A percentile compares a stretch with the other conserved stretches of the same genome.
These are phyloP conservation scores for Gallinago jamesoni DNA, from an alignment of 2,113 vertebrate species.

Conservation along the genomic window DNA sequence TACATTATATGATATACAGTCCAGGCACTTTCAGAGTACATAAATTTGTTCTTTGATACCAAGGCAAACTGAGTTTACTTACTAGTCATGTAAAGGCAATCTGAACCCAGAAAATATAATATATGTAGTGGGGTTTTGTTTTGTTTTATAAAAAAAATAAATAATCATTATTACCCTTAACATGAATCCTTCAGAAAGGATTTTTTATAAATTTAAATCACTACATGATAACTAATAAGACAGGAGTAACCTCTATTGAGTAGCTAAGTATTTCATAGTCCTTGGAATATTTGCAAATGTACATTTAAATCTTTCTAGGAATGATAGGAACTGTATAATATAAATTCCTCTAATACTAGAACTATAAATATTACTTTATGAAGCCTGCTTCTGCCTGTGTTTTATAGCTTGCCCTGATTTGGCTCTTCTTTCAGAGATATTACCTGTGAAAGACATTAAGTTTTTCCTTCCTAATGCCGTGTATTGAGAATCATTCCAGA, in stretches of 20 bases:
- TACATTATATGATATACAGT: background rate
- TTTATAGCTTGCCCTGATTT: conserved; percentile 32
- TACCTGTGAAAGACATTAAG: conserved; percentile 3
- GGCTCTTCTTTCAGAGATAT: conserved; percentile 15
- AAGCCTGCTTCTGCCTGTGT: conserved; percentile 4
- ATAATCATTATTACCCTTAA: background rate
- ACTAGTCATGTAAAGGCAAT: background rate
- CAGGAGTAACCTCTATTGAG: background rate
- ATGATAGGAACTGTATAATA: background rate
- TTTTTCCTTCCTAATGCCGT: background rate
- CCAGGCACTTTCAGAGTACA: background rate
- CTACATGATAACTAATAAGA: background rate
- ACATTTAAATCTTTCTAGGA: conserved; percentile 12
- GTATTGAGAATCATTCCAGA: conserved; percentile 16
- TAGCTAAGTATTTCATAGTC: background rate
- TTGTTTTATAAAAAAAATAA: background rate
- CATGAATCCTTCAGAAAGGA: background rate
- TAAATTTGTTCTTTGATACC: background rate
- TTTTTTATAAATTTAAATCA: background rate
- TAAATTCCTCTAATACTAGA: background rate
- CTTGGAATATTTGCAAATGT: conserved; percentile 34
- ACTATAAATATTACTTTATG: conserved; percentile 13
- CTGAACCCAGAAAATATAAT: background rate
- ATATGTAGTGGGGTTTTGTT: background rate
- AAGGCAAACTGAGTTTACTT: background rate